Percentiles rank a stretch among this genome's conserved stretches.
Evolutionary conservation across 2,888 invertebrate species (phyloP).

Genomic region (Sinodicranocentrus sp.): DNA sequence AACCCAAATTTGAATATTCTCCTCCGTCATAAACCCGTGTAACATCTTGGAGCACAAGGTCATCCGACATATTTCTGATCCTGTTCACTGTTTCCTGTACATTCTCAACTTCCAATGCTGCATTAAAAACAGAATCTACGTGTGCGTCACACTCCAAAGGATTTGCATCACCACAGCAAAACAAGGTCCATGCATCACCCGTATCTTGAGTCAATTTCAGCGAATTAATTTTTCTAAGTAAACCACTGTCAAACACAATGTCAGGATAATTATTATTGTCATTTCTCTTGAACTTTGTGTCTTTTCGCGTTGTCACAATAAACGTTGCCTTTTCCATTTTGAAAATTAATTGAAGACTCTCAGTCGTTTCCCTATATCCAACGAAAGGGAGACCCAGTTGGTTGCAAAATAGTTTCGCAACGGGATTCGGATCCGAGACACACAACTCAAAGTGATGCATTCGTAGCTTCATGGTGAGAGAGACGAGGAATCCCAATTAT

Average conservation of each 20-base stretch:
- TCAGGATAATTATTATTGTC: conserved; percentile 59
- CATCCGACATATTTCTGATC: conserved; percentile 74
- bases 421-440: conserved; percentile 77
- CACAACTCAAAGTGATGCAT: conserved; percentile 78
- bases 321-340: conserved; percentile 77
- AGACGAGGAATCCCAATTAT: not conserved
- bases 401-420: conserved; percentile 75
- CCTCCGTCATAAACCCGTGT: conserved; percentile 73
- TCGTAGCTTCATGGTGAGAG: conserved; percentile 71
- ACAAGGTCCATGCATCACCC: conserved; percentile 72
- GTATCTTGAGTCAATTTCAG: conserved; percentile 32
- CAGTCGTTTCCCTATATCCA: conserved; percentile 68
- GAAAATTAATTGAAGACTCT: conserved; percentile 77
- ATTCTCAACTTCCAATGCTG: conserved; percentile 78
- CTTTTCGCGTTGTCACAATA: conserved; percentile 77
- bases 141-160: conserved; percentile 21
- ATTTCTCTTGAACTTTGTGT: conserved; percentile 6
- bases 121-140: conserved; percentile 79
- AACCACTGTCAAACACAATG: conserved; percentile 46
- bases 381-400: conserved; percentile 77
- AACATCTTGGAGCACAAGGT: conserved; percentile 77
- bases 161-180: conserved; percentile 70
- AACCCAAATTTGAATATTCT: conserved; percentile 77
- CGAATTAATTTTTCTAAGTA: not conserved
- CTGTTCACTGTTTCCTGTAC: conserved; percentile 44